These are phyloP conservation scores for Steinernema hermaphroditum DNA, from an alignment of 2,888 invertebrate genomes.

Conservation along the genomic window DNA sequence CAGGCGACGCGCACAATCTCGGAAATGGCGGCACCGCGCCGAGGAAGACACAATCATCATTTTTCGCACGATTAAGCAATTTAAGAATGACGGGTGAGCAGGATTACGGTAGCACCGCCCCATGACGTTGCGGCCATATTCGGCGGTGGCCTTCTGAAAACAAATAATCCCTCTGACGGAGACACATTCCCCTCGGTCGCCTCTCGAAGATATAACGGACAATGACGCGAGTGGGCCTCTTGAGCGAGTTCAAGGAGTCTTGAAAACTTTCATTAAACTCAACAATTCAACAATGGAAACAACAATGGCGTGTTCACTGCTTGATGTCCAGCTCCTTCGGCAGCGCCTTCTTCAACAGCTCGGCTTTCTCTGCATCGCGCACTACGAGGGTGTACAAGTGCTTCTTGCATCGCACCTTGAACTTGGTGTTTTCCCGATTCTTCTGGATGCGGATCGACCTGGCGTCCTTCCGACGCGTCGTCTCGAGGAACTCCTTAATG, in stretches of 20 bases:
- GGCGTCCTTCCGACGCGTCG: conserved; percentile 26
- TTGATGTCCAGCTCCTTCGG: conserved; percentile 11
- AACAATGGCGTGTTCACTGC: conserved; percentile 11
- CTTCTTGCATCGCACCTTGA: conserved; percentile 22
- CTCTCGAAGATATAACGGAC: conserved; percentile 16
- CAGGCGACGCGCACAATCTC: conserved; percentile 25
- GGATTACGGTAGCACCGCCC: conserved; percentile 29
- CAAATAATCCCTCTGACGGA: conserved; percentile 21
- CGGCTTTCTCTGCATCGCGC: conserved; percentile 12
- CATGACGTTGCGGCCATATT: conserved; percentile 7
- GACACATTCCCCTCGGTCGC: background rate
- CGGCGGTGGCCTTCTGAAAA: conserved; percentile 11
- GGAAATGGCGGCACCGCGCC: conserved; percentile 8
- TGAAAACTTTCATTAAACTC: background rate
- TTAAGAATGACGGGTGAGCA: conserved; percentile 27
- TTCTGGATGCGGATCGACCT: conserved; percentile 25
- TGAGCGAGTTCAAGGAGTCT: background rate
- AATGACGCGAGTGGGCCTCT: conserved; percentile 7
- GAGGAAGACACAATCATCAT: conserved; percentile 29
- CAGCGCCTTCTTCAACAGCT: conserved; percentile 15
- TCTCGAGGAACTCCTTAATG: conserved; percentile 14
- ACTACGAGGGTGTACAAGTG: conserved; percentile 14
- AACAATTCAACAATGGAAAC: conserved; percentile 1
- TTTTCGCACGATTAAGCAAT: conserved; percentile 30
- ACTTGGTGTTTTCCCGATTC: conserved; percentile 12